Evolutionary conservation across 2,113 vertebrate species (phyloP).

Genomic region (Anguilla rostrata): DNA sequence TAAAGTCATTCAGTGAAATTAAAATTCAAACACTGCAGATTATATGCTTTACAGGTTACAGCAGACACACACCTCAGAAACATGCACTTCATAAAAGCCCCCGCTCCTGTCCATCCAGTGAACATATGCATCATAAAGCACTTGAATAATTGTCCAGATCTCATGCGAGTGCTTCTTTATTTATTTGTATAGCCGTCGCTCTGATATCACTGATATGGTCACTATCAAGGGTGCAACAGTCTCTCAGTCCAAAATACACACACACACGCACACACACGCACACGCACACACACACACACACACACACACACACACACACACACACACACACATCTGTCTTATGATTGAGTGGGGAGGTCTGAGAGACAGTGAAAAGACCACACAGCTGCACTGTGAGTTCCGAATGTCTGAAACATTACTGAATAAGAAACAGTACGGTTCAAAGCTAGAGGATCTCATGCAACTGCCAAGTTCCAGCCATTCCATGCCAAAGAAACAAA

Average conservation of each 20-base stretch:
- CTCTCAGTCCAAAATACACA: neutral
- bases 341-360: neutral
- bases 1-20: neutral
- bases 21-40: neutral
- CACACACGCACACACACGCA: neutral
- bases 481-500: slow-evolving; percentile 22
- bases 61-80: neutral
- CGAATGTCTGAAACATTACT: neutral
- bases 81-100: neutral
- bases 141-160: neutral
- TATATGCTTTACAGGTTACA: neutral
- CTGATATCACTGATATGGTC: neutral
- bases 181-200: neutral
- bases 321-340: neutral
- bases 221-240: neutral
- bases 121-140: neutral
- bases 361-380: neutral
- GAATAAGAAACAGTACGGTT: neutral
- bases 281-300: neutral
- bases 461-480: slow-evolving; percentile 9
- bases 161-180: neutral
- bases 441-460: slow-evolving; percentile 4
- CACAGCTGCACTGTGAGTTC: neutral
- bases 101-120: neutral
- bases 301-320: neutral